Conservation (phyloP, 2,888 invertebrate genomes). For the Eilema depressum region DNA sequence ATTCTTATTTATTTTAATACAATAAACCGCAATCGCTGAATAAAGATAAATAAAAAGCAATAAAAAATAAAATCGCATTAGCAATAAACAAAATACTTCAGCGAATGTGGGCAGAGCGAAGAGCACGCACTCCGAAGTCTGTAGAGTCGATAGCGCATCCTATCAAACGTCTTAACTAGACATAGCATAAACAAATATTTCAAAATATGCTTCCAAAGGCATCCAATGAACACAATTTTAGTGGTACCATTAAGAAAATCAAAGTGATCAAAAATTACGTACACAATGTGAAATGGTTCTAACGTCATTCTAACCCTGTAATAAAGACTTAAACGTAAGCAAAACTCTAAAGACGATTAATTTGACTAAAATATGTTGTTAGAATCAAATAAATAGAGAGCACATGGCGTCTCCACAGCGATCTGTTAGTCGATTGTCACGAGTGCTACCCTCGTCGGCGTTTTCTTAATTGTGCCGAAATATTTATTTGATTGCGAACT, state of each 20-base stretch:
- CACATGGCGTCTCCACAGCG: conserved; percentile 65
- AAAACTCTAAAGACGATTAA: not conserved
- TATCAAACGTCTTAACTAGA: conserved; percentile 19
- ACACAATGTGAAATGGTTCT: not conserved
- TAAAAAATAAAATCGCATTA: conserved; percentile 88
- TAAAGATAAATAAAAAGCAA: conserved; percentile 87
- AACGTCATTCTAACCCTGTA: not conserved
- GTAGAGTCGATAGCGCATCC: conserved; percentile 62
- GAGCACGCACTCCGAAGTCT: conserved; percentile 71
- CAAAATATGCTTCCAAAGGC: not conserved
- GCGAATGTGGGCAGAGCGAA: conserved; percentile 85
- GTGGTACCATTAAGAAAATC: not conserved
- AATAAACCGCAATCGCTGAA: conserved; percentile 87
- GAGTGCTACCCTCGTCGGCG: conserved; percentile 85
- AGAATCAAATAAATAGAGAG: conserved; percentile 44
- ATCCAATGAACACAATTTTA: not conserved
- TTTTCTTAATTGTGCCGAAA: conserved; percentile 88
- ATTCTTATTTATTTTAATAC: conserved; percentile 88
- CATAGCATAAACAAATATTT: not conserved
- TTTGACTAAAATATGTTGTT: not conserved
- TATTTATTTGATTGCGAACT: conserved; percentile 87
- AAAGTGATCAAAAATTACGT: not conserved
- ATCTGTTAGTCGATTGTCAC: conserved; percentile 77
- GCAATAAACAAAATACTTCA: conserved; percentile 88
- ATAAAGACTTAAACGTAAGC: not conserved